phyloP scores from a whole-genome alignment of 2,113 vertebrate genomes.

The Neogobius melanostomus region DNA sequence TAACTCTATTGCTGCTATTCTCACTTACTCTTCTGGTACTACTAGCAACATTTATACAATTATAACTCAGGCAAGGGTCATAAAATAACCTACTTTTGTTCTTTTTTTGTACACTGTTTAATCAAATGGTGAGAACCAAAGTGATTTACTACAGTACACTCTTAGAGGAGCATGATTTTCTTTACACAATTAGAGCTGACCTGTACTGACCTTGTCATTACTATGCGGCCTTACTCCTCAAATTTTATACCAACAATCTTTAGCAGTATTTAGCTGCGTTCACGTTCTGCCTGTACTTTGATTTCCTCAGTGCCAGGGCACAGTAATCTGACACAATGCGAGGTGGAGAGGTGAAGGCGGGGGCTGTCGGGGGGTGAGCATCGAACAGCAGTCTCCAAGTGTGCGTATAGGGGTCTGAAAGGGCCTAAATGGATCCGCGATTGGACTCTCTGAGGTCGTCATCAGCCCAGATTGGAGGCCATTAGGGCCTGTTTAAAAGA shows the following conservation, averaged over 20 bases:
- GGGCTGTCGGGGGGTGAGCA: constrained; percentile 23
- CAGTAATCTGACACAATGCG: constrained; percentile 34
- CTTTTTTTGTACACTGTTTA: background rate
- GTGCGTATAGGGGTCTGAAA: constrained; percentile 68
- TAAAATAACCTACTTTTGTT: background rate
- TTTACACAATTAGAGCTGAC: background rate
- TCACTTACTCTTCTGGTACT: background rate
- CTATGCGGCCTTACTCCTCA: background rate
- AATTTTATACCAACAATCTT: constrained; percentile 2
- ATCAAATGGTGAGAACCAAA: background rate
- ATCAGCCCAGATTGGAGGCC: constrained; percentile 76
- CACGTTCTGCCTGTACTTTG: background rate
- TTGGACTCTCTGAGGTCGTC: constrained; percentile 74
- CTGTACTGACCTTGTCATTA: background rate
- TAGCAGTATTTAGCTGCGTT: background rate
- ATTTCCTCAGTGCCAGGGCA: constrained; percentile 14
- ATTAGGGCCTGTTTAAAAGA: constrained; percentile 81
- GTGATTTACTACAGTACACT: background rate
- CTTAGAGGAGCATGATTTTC: background rate
- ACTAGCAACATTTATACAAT: background rate
- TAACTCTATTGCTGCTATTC: background rate
- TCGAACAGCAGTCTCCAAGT: constrained; percentile 55
- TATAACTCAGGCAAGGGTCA: background rate
- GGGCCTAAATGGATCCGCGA: constrained; percentile 74
- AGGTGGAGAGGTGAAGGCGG: constrained; percentile 17